phyloP scores from a whole-genome alignment of 1,140 invertebrate species.

The Atta cephalotes region DNA sequence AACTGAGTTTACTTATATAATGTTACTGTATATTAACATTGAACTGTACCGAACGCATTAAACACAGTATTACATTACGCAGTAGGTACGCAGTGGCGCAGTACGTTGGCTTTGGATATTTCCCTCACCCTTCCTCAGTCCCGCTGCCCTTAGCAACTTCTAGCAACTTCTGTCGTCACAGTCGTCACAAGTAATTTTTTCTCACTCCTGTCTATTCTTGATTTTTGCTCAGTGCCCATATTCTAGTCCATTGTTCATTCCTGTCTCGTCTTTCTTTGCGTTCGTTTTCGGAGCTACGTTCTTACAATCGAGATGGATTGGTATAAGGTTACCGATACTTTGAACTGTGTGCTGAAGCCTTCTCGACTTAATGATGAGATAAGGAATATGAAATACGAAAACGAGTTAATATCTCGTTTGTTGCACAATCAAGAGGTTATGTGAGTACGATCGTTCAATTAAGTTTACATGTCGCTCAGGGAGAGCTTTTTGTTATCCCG shows the following conservation, averaged over 20 bases:
- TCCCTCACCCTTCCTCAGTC: not conserved
- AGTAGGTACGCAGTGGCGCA: too few species aligned
- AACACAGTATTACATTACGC: too few species aligned
- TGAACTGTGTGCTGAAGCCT: not conserved
- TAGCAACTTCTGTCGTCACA: not conserved
- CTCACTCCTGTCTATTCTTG: too few species aligned
- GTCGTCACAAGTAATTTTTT: not conserved
- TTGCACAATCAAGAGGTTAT: slow-evolving; percentile 62
- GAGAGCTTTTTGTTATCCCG: not conserved
- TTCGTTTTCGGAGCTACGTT: not conserved
- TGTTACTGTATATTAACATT: too few species aligned
- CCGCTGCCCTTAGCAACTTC: slow-evolving; percentile 8
- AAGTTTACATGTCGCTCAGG: not conserved
- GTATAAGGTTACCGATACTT: slow-evolving; percentile 1
- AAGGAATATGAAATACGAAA: slow-evolving; percentile 59
- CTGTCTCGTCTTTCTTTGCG: too few species aligned
- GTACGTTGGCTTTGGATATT: not conserved
- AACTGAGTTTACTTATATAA: too few species aligned
- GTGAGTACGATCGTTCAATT: slow-evolving; percentile 54
- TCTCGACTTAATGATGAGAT: not conserved
- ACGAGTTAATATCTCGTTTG: slow-evolving; percentile 73
- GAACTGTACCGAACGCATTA: too few species aligned
- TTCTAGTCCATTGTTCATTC: too few species aligned
- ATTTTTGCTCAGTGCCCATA: too few species aligned
- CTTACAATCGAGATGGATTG: not conserved